A percentile compares a stretch with the other conserved stretches of the same genome.
phyloP scores from a whole-genome alignment of 2,888 invertebrate species.

The Xestia xanthographa region DNA sequence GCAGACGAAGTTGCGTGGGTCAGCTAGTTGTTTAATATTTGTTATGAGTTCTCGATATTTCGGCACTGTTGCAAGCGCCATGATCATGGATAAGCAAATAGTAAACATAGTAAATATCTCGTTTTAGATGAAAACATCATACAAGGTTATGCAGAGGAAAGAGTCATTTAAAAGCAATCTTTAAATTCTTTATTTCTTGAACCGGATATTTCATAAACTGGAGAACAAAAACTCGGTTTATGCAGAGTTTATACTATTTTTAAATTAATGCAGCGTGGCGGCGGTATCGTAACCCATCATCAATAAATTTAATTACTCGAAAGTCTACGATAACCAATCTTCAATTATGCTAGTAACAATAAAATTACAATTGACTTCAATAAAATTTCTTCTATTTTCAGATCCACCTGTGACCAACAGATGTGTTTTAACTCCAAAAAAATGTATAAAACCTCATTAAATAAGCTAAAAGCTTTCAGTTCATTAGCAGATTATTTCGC shows the following conservation, averaged over 20 bases:
- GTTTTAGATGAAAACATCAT: no score
- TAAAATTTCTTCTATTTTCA: constrained; percentile 14
- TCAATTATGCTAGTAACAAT: not conserved
- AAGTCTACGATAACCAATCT: not conserved
- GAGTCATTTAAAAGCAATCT: not conserved
- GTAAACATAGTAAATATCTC: not conserved
- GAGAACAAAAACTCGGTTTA: not conserved
- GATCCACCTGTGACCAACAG: constrained; percentile 38
- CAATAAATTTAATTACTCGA: not conserved
- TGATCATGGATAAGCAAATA: not conserved
- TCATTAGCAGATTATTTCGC: constrained; percentile 81
- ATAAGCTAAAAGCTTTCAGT: constrained; percentile 74
- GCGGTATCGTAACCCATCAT: not conserved
- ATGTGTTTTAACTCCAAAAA: constrained; percentile 38
- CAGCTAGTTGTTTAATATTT: not conserved
- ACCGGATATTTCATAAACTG: not conserved
- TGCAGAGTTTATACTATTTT: not conserved
- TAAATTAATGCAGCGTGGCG: not conserved
- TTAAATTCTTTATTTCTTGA: not conserved
- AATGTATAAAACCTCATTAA: constrained; percentile 69
- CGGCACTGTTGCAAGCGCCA: not conserved
- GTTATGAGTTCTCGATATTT: not conserved
- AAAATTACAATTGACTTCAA: not conserved
- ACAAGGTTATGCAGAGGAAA: not conserved
- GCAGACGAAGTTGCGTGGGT: no score